These are phyloP conservation scores for Atta cephalotes DNA, from an alignment of 1,140 invertebrate genomes.

Conservation along the genomic window DNA sequence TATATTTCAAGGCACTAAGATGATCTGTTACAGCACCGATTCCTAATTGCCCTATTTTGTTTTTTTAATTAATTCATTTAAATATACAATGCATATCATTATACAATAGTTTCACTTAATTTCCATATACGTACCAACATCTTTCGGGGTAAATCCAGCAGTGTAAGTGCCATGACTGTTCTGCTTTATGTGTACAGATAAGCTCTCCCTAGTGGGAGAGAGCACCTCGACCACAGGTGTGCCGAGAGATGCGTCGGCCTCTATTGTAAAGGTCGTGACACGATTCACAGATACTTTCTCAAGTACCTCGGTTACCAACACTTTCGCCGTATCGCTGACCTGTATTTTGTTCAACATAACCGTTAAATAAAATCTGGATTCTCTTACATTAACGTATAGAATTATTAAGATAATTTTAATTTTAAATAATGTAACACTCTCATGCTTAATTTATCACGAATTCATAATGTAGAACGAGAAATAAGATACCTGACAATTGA, in stretches of 20 bases:
- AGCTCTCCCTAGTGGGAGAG: conserved; percentile 90
- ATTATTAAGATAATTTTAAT: conserved; percentile 1
- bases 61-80: no score
- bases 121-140: conserved; percentile 90
- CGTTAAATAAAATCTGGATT: neutral
- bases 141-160: conserved; percentile 94
- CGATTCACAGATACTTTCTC: conserved; percentile 97
- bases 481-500: conserved; percentile 89
- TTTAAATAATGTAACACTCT: conserved; percentile 24
- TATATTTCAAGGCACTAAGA: no score
- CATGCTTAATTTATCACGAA: neutral
- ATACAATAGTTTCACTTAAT: neutral
- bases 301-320: conserved; percentile 91
- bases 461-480: neutral
- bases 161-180: conserved; percentile 83
- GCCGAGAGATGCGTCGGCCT: conserved; percentile 90
- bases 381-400: neutral
- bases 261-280: conserved; percentile 94
- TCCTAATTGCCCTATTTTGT: no score
- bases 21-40: no score
- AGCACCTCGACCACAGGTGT: conserved; percentile 92
- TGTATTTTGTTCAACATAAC: conserved; percentile 53
- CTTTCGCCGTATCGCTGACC: conserved; percentile 85
- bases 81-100: neutral
- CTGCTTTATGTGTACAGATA: conserved; percentile 89